phyloP scores from a whole-genome alignment of 2,888 invertebrate genomes.

The Lasioglossum vierecki region DNA sequence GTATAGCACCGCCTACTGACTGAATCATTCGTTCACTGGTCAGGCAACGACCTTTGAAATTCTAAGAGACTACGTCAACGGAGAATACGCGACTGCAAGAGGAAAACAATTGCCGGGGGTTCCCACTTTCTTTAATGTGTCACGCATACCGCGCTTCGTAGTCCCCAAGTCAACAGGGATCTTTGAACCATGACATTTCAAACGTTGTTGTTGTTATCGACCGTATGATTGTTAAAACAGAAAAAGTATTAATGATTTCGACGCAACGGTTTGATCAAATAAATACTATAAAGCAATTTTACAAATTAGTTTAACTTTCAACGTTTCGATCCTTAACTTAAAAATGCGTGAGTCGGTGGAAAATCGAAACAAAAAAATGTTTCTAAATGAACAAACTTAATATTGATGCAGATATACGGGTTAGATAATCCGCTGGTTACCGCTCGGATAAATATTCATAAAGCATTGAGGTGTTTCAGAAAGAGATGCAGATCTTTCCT shows the following conservation, averaged over 20 bases:
- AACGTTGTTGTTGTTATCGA: no score
- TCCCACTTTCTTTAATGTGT: slow-evolving; percentile 13
- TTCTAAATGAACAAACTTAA: not conserved
- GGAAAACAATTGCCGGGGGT: slow-evolving; percentile 17
- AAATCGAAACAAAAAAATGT: not conserved
- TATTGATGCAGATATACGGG: not conserved
- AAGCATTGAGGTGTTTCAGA: no score
- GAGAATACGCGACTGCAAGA: slow-evolving; percentile 22
- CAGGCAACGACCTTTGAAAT: slow-evolving; percentile 31
- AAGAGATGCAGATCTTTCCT: not conserved
- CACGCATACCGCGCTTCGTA: not conserved
- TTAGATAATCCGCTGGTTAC: not conserved
- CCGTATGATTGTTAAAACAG: no score
- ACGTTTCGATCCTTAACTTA: no score
- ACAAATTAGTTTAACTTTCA: no score
- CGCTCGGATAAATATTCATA: not conserved
- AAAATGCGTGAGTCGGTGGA: no score
- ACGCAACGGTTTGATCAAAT: no score
- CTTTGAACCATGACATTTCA: not conserved
- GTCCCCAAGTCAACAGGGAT: not conserved
- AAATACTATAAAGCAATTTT: no score
- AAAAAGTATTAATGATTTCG: no score
- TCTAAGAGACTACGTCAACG: slow-evolving; percentile 30
- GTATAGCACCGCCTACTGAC: not conserved
- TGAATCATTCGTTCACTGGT: not conserved